Conservation (phyloP, 2,113 vertebrate genomes). For the Poicephalus gulielmi region DNA sequence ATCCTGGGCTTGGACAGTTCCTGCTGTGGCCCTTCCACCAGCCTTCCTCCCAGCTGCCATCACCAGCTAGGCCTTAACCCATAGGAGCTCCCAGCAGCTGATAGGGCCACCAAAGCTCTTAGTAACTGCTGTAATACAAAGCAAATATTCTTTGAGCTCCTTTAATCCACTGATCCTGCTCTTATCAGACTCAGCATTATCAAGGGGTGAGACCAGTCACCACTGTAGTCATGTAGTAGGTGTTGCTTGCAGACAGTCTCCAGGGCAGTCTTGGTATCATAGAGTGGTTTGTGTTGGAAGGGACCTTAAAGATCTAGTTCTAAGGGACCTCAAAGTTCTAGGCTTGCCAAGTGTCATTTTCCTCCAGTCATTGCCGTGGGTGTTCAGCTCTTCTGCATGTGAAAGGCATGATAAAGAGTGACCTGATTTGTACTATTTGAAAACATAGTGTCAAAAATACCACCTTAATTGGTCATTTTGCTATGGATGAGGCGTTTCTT, state of each 20-base stretch:
- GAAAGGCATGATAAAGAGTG: background rate
- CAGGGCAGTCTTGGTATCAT: background rate
- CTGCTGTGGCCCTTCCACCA: background rate
- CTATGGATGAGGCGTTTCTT: background rate
- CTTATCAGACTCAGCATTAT: background rate
- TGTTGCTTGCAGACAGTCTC: background rate
- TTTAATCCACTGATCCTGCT: background rate
- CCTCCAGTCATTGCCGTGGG: background rate
- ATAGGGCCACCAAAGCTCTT: background rate
- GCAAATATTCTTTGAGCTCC: background rate
- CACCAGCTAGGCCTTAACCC: no score
- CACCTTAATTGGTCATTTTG: background rate
- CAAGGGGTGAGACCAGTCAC: background rate
- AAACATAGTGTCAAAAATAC: background rate
- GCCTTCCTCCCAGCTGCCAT: background rate
- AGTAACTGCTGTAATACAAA: background rate
- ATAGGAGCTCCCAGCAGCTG: background rate
- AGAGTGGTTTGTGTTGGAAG: background rate
- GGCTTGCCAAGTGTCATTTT: background rate
- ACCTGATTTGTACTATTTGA: background rate
- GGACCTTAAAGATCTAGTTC: background rate
- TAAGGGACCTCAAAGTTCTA: background rate
- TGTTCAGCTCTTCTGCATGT: background rate
- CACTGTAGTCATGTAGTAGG: background rate
- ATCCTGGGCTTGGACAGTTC: background rate